Base-by-base conservation (phyloP, 2,888 invertebrate genomes). In the Parnassius smintheus region DNA sequence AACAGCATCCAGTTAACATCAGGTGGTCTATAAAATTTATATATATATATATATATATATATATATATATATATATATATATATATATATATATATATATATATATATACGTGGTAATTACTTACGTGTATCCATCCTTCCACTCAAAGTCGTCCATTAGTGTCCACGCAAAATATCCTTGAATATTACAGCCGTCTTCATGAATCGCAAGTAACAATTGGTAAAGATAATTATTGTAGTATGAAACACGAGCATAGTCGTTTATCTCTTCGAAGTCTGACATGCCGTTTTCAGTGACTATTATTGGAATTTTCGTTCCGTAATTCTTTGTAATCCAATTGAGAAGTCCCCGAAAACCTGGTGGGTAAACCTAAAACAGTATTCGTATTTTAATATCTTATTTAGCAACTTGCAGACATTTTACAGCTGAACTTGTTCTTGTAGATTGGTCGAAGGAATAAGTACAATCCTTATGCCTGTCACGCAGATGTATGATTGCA, bases 81-180 rank as follows among this genome's bases (percentile, higher is more conserved):
- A 18, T 18, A 18, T 18, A 18, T 18, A 18, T 18, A 18, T 18
- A 18, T 18, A 18, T 18, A 18, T 18, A 18, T 18, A 18, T 18
- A 18, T 18, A 18, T 18, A 18, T 18, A 18, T 18, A 18, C 18
- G 18, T 18, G 9, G 3, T 42, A 41, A 49, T 9, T 49, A 75
- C 81, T 77, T 77, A 90, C 82, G 75, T 78, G 73, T 92, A 93
- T 45, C 93, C 93, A 48, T 76, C 76, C 1, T 73, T 77, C 94
- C 94, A 94, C 79, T 94, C 94, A 68, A 94, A 93, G 72, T 93
- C 93, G 72, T 94, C 94, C 86, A 94, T 86, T 42, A 94, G 80
- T 2, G 93, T 93, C 94, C 94, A 94, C 0, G 92, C 93, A 12
- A 92, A 92, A 77, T 93, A 94, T 0, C 93, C 93, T 61, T 78